Evolutionary conservation across 2,888 invertebrate species (phyloP).

Genomic region (Cheilosia variabilis): DNA sequence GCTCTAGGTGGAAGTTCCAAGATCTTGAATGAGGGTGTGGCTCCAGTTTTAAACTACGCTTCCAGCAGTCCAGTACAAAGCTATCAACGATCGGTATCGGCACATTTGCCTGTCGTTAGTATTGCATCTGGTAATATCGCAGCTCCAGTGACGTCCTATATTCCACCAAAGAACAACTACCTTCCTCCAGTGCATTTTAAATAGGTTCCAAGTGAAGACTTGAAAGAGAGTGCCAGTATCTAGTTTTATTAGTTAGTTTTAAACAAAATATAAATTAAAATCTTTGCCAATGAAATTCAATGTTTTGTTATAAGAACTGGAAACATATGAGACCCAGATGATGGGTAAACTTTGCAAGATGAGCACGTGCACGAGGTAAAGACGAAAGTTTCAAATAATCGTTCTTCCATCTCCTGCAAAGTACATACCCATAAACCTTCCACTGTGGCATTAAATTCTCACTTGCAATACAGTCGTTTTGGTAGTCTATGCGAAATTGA

Average conservation of each 20-base stretch:
- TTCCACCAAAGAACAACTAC: constrained; percentile 49
- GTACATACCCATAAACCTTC: too few species aligned
- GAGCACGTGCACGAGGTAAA: too few species aligned
- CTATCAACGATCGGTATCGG: background rate
- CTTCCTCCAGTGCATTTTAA: constrained; percentile 48
- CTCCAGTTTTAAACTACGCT: constrained; percentile 81
- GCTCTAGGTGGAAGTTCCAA: constrained; percentile 79
- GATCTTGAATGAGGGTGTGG: constrained; percentile 80
- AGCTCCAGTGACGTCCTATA: constrained; percentile 27
- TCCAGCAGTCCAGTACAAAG: constrained; percentile 72
- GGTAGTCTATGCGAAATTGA: too few species aligned
- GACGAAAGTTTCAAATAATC: too few species aligned
- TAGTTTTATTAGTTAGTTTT: constrained; percentile 47
- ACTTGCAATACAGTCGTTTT: too few species aligned
- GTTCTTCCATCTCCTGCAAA: too few species aligned
- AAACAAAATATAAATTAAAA: constrained; percentile 1
- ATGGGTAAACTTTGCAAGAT: too few species aligned
- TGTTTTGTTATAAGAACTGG: background rate
- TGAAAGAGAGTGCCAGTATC: constrained; percentile 16
- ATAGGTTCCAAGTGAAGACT: constrained; percentile 1
- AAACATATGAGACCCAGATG: too few species aligned
- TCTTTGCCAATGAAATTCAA: background rate
- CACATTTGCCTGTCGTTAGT: constrained; percentile 11
- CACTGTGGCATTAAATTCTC: too few species aligned
- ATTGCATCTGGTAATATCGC: constrained; percentile 19